phyloP scores from a whole-genome alignment of 2,797 vertebrate species.

The Botia almorhae region DNA sequence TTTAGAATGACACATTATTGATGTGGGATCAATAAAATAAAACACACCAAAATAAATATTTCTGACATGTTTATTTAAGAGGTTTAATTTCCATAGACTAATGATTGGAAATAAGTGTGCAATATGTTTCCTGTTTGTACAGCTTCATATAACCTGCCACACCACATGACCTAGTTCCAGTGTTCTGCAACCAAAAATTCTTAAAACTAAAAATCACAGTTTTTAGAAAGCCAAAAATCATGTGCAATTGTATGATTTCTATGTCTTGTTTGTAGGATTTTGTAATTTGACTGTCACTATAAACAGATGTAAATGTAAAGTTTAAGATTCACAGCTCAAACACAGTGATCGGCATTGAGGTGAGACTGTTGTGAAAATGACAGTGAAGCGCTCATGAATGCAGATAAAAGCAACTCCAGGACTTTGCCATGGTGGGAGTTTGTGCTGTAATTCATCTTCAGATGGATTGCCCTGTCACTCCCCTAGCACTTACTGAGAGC shows the following conservation, averaged over 20 bases:
- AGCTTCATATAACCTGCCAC: not conserved
- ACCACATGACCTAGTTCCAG: not conserved
- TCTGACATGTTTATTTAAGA: not conserved
- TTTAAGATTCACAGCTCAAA: constrained; percentile 11
- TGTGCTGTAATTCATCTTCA: constrained; percentile 93
- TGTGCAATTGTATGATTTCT: not conserved
- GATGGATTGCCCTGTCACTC: constrained; percentile 99
- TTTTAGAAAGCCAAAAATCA: not conserved
- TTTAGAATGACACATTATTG: not conserved
- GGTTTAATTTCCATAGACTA: not conserved
- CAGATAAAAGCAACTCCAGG: constrained; percentile 88
- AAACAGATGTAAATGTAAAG: constrained; percentile 7
- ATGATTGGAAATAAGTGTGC: not conserved
- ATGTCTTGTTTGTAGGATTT: not conserved
- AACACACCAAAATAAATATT: not conserved
- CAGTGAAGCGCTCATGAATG: constrained; percentile 77
- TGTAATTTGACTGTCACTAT: not conserved
- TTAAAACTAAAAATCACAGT: too few species aligned
- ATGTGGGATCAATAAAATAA: not conserved
- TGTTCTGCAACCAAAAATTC: not conserved
- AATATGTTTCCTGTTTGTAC: not conserved
- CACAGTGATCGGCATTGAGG: constrained; percentile 29
- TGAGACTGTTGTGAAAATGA: constrained; percentile 53
- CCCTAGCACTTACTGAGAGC: constrained; percentile 99
- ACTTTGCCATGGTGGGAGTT: constrained; percentile 89